These are phyloP conservation scores for Aporophyla nigra DNA, from an alignment of 2,888 invertebrate genomes.

Conservation along the genomic window DNA sequence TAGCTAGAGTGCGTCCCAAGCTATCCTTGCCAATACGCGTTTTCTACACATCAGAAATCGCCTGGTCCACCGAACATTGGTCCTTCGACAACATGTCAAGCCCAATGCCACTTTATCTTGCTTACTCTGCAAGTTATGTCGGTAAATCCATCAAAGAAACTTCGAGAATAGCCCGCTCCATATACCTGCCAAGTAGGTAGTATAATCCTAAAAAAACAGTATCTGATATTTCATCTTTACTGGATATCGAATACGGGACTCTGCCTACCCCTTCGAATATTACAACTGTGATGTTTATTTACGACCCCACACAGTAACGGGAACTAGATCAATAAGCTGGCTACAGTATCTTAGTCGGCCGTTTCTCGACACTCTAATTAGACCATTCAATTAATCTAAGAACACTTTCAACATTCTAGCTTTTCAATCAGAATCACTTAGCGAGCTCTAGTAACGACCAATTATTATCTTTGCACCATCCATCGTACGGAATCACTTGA, in stretches of 20 bases:
- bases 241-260: not conserved
- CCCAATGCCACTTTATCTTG: no score
- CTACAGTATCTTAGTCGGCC: constrained; percentile 22
- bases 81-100: no score
- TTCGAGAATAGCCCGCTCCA: no score
- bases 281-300: not conserved
- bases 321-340: constrained; percentile 14
- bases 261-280: not conserved
- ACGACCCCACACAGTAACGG: not conserved
- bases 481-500: constrained; percentile 24
- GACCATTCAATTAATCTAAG: constrained; percentile 17
- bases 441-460: constrained; percentile 21
- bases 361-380: constrained; percentile 26
- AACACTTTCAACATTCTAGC: constrained; percentile 21
- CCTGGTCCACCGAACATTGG: no score
- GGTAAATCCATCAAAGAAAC: no score
- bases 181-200: no score
- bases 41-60: no score
- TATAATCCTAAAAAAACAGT: no score
- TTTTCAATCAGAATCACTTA: constrained; percentile 41
- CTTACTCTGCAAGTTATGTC: no score
- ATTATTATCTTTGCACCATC: constrained; percentile 38
- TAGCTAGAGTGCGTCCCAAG: no score
- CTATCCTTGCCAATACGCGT: no score
- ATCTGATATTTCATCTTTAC: no score